Percentiles rank a stretch among this genome's conserved stretches.
Conservation (phyloP, 92 coral and sea anemone genomes). For the Bergia sp. region DNA sequence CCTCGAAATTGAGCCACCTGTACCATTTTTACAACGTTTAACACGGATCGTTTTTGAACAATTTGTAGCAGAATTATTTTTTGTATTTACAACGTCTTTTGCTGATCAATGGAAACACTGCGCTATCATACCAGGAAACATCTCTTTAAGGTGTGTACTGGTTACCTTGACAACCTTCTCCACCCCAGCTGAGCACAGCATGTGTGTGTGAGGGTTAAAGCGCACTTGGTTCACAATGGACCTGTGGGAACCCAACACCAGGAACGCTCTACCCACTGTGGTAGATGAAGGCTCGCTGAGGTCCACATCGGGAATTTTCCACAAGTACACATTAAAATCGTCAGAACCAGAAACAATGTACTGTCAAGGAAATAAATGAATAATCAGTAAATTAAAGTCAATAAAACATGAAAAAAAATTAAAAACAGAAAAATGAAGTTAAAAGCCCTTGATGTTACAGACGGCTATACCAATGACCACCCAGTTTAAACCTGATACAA, state of each 20-base stretch:
- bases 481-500: too few species aligned
- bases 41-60: too few species aligned
- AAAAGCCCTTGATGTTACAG: too few species aligned
- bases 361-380: conserved; percentile 44
- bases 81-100: too few species aligned
- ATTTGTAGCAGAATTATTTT: too few species aligned
- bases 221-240: conserved; percentile 98
- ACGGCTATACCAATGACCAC: too few species aligned
- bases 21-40: too few species aligned
- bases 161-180: conserved; percentile 92
- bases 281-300: conserved; percentile 42
- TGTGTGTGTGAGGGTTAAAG: conserved; percentile 79
- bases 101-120: too few species aligned
- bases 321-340: conserved; percentile 91
- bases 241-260: conserved; percentile 87
- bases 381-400: neutral
- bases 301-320: conserved; percentile 81
- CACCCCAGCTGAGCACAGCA: conserved; percentile 95
- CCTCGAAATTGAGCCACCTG: too few species aligned
- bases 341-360: conserved; percentile 95
- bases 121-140: too few species aligned
- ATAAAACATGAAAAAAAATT: too few species aligned
- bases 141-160: neutral
- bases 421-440: too few species aligned
- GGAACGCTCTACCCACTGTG: conserved; percentile 73